Base-by-base conservation (phyloP, 2,113 vertebrate genomes). In the Noctilio leporinus region DNA sequence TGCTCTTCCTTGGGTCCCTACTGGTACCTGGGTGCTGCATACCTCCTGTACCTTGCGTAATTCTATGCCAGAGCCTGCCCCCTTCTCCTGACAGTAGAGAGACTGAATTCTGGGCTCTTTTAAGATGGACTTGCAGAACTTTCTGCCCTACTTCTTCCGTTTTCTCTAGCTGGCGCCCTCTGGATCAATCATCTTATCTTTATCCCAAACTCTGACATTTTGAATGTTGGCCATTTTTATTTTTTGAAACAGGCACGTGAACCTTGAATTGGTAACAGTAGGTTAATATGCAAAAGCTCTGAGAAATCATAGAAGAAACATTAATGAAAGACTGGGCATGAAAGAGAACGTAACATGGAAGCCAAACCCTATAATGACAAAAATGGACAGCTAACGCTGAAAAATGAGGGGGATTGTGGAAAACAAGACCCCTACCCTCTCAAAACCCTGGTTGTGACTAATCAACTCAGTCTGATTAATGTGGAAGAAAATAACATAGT, bases 401-500 rank as follows among this genome's bases (percentile, higher is more conserved):
- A 77, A 67, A 57, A 57, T 16, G 33, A 83, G 77, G 75, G 57
- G 45, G 57, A n/a, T 76, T 22, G 4, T 6, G 43, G 67, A 85
- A 81, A 81, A 5, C 19, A 24, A 65, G 82, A 59, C 0, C 7
- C 17, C 75, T 7, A 51, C 43, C 73, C 19, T 45, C 49, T 33
- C 45, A 38, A 94, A 94, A 70, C 26, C 49, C 26, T 45, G 24
- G 40, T 0, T 59, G 45, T 72, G 65, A 83, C 76, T 86, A 67
- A 67, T 93, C 81, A 83, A 47, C 62, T 53, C 91, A 62, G 49
- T 82, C 65, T 91, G 96, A 94, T 83, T 88, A 84, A 94, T n/a
- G 72, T 59, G 78, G 86, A 82, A 85, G 83, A 75, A 83, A 64
- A 65, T 14, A 69, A 62, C 62, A 49, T 22, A 64, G 91, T 96